Percentiles rank a stretch among this genome's conserved stretches.
Conservation (phyloP, 2,113 vertebrate genomes). For the Perca flavescens region DNA sequence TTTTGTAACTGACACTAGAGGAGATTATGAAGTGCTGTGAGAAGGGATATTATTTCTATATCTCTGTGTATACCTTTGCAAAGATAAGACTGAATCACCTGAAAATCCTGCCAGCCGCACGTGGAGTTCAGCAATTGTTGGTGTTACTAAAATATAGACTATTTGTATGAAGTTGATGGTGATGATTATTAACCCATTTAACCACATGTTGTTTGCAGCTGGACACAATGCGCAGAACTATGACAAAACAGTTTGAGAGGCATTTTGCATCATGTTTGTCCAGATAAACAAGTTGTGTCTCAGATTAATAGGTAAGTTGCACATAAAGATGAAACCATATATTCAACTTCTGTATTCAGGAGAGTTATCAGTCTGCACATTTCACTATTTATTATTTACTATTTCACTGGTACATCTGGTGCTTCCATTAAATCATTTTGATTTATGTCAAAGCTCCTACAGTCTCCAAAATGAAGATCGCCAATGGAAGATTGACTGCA, state of each 20-base stretch:
- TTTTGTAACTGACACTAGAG: neutral
- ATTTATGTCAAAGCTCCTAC: neutral
- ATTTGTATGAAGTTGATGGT: too few relatives aligned
- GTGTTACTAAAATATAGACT: too few relatives aligned
- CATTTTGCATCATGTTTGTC: neutral
- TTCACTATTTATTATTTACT: neutral
- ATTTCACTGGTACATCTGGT: neutral
- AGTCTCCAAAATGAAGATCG: neutral
- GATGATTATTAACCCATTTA: neutral
- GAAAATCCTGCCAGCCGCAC: too few relatives aligned
- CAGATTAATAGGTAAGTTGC: conserved; percentile 1
- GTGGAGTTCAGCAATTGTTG: too few relatives aligned
- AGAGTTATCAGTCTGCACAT: too few relatives aligned
- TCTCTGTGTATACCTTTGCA: too few relatives aligned
- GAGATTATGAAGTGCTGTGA: too few relatives aligned
- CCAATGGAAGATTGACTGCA: conserved; percentile 10
- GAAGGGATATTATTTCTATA: too few relatives aligned
- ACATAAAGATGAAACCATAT: neutral
- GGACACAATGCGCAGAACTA: neutral
- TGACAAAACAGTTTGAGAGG: neutral
- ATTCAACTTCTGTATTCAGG: too few relatives aligned
- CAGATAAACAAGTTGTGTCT: neutral
- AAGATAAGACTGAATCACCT: too few relatives aligned
- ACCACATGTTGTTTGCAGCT: conserved; percentile 6
- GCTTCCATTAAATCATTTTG: neutral